phyloP scores from a whole-genome alignment of 2,113 vertebrate genomes.

The Penelope pileata region DNA sequence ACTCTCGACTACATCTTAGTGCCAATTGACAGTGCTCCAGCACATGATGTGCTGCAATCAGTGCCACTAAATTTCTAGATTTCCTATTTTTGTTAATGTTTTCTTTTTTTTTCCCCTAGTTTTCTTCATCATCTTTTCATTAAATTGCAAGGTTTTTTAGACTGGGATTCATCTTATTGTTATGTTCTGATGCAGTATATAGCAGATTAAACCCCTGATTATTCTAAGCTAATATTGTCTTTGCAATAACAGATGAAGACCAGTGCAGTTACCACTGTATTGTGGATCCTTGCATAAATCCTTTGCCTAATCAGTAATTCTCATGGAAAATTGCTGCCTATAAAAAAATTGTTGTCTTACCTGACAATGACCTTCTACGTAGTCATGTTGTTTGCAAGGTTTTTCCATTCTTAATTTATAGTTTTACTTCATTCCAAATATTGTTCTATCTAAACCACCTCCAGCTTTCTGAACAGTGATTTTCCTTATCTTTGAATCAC shows the following conservation, averaged over 20 bases:
- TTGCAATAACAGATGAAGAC: neutral
- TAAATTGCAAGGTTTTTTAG: neutral
- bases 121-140: neutral
- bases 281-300: neutral
- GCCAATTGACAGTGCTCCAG: neutral
- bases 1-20: neutral
- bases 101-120: neutral
- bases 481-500: neutral
- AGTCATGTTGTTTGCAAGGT: neutral
- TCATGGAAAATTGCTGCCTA: neutral
- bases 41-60: neutral
- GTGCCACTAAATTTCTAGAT: neutral
- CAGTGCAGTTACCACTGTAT: neutral
- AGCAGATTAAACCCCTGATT: neutral
- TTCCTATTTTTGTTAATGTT: neutral
- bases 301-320: neutral
- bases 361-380: neutral
- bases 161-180: neutral
- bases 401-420: neutral
- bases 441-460: neutral
- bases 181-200: neutral
- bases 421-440: neutral
- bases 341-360: neutral
- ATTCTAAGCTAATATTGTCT: neutral
- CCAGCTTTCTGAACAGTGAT: neutral